Evolutionary conservation across 2,888 invertebrate genomes (phyloP).

Genomic region (Odontocerum albicorne): DNA sequence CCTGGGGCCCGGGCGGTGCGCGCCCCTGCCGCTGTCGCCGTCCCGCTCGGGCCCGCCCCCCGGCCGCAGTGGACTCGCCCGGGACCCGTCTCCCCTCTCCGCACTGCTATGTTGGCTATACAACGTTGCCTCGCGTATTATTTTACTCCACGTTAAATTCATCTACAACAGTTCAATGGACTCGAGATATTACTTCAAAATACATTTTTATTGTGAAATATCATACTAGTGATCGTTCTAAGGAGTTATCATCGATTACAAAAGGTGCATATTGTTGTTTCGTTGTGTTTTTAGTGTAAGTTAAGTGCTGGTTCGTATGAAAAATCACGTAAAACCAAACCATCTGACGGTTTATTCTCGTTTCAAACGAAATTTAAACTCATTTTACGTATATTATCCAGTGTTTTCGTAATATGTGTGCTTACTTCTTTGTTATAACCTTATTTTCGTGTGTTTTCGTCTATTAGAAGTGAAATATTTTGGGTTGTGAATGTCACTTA

Average conservation of each 20-base stretch:
- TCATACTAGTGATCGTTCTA: slow-evolving; percentile 23
- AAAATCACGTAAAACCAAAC: no score
- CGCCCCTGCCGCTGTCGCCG: slow-evolving; percentile 10
- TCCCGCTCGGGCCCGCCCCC: slow-evolving; percentile 29
- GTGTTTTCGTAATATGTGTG: no score
- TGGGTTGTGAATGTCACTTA: no score
- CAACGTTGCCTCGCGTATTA: slow-evolving; percentile 60
- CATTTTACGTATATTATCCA: no score
- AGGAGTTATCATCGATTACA: slow-evolving; percentile 24
- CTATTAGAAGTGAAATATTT: no score
- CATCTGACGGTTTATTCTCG: no score
- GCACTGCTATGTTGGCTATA: slow-evolving; percentile 24
- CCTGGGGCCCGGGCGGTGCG: not conserved
- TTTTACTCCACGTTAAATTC: slow-evolving; percentile 62
- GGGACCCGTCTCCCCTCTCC: slow-evolving; percentile 20
- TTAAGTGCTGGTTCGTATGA: slow-evolving; percentile 31
- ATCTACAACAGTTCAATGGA: slow-evolving; percentile 61
- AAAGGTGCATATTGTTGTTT: slow-evolving; percentile 34
- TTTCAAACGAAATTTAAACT: no score
- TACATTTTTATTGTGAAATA: slow-evolving; percentile 29
- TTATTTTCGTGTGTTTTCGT: no score
- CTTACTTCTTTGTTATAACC: no score
- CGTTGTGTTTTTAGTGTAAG: slow-evolving; percentile 43
- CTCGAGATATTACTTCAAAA: slow-evolving; percentile 41
- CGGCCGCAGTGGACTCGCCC: slow-evolving; percentile 28